Base-by-base conservation (phyloP, 2,888 invertebrate genomes). In the Melangyna quadrimaculata region DNA sequence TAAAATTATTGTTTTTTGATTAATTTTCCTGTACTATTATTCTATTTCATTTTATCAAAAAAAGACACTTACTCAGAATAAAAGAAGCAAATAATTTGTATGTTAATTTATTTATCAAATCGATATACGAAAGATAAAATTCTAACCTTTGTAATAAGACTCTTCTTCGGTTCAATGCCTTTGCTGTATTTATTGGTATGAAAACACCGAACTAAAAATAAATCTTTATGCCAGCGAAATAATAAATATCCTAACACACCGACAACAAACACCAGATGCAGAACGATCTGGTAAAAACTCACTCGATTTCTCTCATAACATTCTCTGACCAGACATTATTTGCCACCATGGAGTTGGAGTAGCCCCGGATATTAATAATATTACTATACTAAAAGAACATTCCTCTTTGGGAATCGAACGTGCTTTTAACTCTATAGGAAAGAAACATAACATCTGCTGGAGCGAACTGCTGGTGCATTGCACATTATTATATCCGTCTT, bases 401-500 rank as follows among this genome's bases (percentile, higher is more conserved):
- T 78, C 70, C 37, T 55, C 51, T 35, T 57, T 12, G 65, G 65
- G 51, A 78, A 19, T 45, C 19, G 65, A 35, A 67, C 65, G 74
- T 83, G 83, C 73, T 43, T 43, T 9, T n/a, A n/a, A n/a, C n/a
- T n/a, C n/a, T n/a, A n/a, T 24, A 53, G 57, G 22, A 70, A 67
- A 40, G 55, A 37, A 83, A 74, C 83, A 83, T 83, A 83, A 74
- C 83, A 83, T 83, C 83, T 83, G 83, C 83, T 40, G 22, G 0
- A n/a, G 10, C 2, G 7, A 10, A n/a, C n/a, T 71, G 51, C n/a
- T 69, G 72, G 19, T 63, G 51, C 24, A 69, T 40, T 48, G 22
- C 12, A 22, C 17, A 43, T 63, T 67, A 70, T 63, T 71, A 63
- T 27, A 61, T 67, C 43, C 57, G 69, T 37, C 67, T 53, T 74